phyloP scores from a whole-genome alignment of 2,888 invertebrate species.

The Halictus quadricinctus region DNA sequence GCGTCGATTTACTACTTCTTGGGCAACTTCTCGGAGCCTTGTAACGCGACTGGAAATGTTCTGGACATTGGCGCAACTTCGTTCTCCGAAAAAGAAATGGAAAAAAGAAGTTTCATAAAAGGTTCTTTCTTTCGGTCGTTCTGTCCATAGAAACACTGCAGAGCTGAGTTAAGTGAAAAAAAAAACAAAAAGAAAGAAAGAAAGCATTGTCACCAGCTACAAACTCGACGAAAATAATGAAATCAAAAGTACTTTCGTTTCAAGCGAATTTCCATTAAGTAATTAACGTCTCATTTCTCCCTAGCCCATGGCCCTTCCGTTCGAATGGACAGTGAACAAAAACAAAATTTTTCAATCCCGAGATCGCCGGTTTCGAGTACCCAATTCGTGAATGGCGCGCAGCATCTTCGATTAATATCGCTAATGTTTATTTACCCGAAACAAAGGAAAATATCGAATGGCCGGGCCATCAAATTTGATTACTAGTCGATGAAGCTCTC shows the following conservation, averaged over 20 bases:
- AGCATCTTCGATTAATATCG: slow-evolving; percentile 11
- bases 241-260: slow-evolving; percentile 9
- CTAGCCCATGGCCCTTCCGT: background rate
- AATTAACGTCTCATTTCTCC: slow-evolving; percentile 38
- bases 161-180: background rate
- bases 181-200: too few species aligned
- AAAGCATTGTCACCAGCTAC: background rate
- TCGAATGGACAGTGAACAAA: background rate
- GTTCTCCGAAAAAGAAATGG: background rate
- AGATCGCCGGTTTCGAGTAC: background rate
- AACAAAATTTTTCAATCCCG: background rate
- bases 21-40: slow-evolving; percentile 37
- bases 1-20: slow-evolving; percentile 40
- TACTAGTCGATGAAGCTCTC: background rate
- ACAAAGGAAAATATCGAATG: slow-evolving; percentile 20
- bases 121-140: background rate
- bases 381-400: background rate
- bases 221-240: background rate
- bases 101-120: background rate
- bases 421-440: slow-evolving; percentile 21
- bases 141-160: background rate
- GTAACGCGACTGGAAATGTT: slow-evolving; percentile 26
- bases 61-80: slow-evolving; percentile 20
- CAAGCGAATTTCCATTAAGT: slow-evolving; percentile 54
- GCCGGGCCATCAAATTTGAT: background rate